These are phyloP conservation scores for Nymphalis urticae DNA, from an alignment of 2,888 invertebrate species.

Conservation along the genomic window DNA sequence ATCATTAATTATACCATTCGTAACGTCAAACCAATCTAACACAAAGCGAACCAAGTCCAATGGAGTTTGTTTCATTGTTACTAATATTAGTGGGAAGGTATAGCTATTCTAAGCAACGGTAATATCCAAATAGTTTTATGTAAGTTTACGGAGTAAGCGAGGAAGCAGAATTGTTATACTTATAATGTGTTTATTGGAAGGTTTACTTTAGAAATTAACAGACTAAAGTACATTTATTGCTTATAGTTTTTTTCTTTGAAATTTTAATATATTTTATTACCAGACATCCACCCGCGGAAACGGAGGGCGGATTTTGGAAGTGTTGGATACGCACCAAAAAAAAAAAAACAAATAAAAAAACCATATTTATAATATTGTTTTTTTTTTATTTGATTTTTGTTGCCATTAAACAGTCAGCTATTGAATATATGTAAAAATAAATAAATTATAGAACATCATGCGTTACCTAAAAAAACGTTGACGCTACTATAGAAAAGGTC, in stretches of 20 bases:
- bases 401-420: too few species aligned
- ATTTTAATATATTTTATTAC: too few species aligned
- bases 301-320: too few species aligned
- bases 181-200: not conserved
- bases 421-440: too few species aligned
- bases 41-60: not conserved
- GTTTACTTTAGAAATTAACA: not conserved
- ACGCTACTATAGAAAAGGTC: too few species aligned
- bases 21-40: slow-evolving; percentile 10
- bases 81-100: not conserved
- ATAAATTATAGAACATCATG: too few species aligned
- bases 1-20: slow-evolving; percentile 16
- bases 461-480: too few species aligned
- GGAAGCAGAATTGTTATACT: not conserved
- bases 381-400: too few species aligned
- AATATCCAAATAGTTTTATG: not conserved
- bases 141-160: not conserved
- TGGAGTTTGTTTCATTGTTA: slow-evolving; percentile 3
- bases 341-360: too few species aligned
- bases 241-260: not conserved
- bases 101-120: not conserved
- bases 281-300: too few species aligned
- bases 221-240: not conserved
- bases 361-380: too few species aligned
- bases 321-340: too few species aligned